These are phyloP conservation scores for Bovichtus diacanthus DNA, from an alignment of 2,797 vertebrate genomes.

Conservation along the genomic window DNA sequence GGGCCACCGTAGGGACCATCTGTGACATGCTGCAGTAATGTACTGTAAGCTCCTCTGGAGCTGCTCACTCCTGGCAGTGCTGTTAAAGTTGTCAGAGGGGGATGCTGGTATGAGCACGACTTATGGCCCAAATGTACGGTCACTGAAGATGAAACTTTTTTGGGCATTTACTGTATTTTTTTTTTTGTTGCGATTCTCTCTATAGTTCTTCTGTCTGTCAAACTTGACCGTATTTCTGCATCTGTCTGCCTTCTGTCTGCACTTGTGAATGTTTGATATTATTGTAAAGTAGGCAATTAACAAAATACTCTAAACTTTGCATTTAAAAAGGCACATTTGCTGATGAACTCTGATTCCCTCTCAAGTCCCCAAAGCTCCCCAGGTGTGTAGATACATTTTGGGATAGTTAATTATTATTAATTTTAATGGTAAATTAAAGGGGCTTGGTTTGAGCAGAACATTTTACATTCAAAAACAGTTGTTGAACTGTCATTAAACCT, in stretches of 20 bases:
- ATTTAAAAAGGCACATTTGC: background rate
- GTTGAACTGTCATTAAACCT: background rate
- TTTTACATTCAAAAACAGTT: background rate
- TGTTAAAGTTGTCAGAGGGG: background rate
- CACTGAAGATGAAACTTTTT: background rate
- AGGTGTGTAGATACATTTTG: background rate
- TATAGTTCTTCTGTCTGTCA: background rate
- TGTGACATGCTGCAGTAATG: too few relatives aligned
- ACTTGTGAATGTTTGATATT: background rate
- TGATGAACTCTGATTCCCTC: background rate
- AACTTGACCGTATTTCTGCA: background rate
- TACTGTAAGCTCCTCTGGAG: too few relatives aligned
- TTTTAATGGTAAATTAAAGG: background rate
- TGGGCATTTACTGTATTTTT: background rate
- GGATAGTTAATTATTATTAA: background rate
- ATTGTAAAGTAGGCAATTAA: too few relatives aligned
- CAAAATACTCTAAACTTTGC: too few relatives aligned
- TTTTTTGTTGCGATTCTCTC: background rate
- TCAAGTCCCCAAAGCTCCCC: background rate
- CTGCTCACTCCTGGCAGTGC: background rate
- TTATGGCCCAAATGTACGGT: background rate
- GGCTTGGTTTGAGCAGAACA: background rate
- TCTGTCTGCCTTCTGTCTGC: background rate
- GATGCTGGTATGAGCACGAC: background rate
- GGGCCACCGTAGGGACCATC: too few relatives aligned